These are phyloP conservation scores for Zelostemma sp. DNA, from an alignment of 1,140 invertebrate genomes.

Conservation along the genomic window DNA sequence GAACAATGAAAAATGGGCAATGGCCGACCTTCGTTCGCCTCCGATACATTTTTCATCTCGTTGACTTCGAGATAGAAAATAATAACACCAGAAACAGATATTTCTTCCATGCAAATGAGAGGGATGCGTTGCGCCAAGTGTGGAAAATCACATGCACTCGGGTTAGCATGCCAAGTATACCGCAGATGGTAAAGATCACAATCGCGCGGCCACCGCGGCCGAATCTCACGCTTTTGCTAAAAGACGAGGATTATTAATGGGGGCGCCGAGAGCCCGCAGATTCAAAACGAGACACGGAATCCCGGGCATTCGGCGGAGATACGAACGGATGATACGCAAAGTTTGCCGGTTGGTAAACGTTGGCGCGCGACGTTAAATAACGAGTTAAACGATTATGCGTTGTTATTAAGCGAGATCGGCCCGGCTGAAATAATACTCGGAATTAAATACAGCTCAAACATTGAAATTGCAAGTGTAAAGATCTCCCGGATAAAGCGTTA, in stretches of 20 bases:
- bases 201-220: conserved; percentile 31
- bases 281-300: conserved; percentile 46
- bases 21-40: too few species aligned
- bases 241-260: conserved; percentile 53
- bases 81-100: neutral
- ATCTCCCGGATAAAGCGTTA: too few species aligned
- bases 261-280: conserved; percentile 35
- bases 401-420: conserved; percentile 44
- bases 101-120: neutral
- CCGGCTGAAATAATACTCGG: conserved; percentile 35
- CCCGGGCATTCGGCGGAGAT: conserved; percentile 41
- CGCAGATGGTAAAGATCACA: conserved; percentile 37
- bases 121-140: neutral
- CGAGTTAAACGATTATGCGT: conserved; percentile 42
- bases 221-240: conserved; percentile 49
- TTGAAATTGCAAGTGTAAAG: neutral
- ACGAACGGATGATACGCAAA: conserved; percentile 42
- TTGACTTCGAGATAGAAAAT: neutral
- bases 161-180: conserved; percentile 23
- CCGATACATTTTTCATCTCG: too few species aligned
- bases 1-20: too few species aligned
- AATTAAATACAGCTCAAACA: conserved; percentile 33
- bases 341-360: conserved; percentile 43
- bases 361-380: conserved; percentile 37
- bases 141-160: conserved; percentile 20